Evolutionary conservation across 2,113 vertebrate genomes (phyloP).

Genomic region (Micronisus gabar): DNA sequence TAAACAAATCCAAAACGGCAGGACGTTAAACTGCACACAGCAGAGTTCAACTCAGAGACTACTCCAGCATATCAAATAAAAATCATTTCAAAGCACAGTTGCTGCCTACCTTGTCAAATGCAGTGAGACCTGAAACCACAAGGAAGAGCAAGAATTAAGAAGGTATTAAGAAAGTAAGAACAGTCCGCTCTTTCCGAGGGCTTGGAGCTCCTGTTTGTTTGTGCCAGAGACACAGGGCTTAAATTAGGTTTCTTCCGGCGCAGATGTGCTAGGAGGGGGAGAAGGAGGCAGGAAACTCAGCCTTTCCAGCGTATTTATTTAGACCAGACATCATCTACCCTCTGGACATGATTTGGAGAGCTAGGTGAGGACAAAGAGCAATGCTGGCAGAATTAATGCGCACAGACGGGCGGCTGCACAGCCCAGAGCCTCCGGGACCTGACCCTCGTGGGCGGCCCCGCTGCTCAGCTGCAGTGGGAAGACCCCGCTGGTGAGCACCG

Average conservation of each 20-base stretch:
- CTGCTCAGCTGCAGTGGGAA: not conserved
- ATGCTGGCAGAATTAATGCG: not conserved
- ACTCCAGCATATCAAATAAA: not conserved
- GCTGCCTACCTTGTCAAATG: not conserved
- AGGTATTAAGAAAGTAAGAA: not conserved
- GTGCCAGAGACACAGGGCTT: slow-evolving; percentile 1
- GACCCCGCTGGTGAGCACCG: fast-evolving
- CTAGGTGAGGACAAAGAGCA: not conserved
- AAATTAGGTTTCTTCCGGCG: slow-evolving; percentile 28
- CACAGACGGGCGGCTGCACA: fast-evolving
- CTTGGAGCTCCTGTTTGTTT: not conserved
- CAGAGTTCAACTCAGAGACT: not conserved
- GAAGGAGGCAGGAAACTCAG: slow-evolving; percentile 22
- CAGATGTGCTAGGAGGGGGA: slow-evolving; percentile 20
- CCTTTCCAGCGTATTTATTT: not conserved
- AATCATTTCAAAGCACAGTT: fast-evolving
- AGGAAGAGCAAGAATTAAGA: not conserved
- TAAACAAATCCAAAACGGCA: not conserved
- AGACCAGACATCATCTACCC: not conserved
- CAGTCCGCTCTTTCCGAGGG: fast-evolving
- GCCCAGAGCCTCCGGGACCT: not conserved
- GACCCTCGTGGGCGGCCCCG: fast-evolving
- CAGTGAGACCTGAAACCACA: not conserved
- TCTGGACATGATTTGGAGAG: not conserved
- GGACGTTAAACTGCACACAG: not conserved